A percentile compares a stretch with the other conserved stretches of the same genome.
These are phyloP conservation scores for Dione vanillae DNA, from an alignment of 2,888 invertebrate species.

Conservation along the genomic window DNA sequence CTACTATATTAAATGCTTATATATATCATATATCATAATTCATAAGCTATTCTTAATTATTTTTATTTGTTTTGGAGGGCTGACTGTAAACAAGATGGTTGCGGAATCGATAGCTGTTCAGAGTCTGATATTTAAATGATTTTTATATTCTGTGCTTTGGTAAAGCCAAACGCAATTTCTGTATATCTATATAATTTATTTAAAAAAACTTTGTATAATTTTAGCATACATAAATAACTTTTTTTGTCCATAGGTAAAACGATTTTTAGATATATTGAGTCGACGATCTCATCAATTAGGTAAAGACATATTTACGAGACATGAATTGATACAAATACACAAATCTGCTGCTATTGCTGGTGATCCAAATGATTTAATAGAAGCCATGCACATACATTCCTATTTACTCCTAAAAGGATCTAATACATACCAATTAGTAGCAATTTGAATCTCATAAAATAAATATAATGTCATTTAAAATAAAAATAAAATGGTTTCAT, in stretches of 20 bases:
- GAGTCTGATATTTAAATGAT: too few relatives aligned
- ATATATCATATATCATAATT: too few relatives aligned
- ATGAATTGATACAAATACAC: constrained; percentile 91
- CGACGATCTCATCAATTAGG: constrained; percentile 86
- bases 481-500: background rate
- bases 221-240: background rate
- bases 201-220: background rate
- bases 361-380: constrained; percentile 88
- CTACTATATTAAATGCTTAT: too few relatives aligned
- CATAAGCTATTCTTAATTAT: too few relatives aligned
- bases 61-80: too few relatives aligned
- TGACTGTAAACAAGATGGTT: too few relatives aligned
- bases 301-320: constrained; percentile 89
- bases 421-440: constrained; percentile 86
- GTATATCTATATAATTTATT: too few relatives aligned
- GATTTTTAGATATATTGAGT: constrained; percentile 88
- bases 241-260: constrained; percentile 85
- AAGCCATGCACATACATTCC: constrained; percentile 93
- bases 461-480: background rate
- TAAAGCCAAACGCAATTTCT: too few relatives aligned
- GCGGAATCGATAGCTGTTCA: too few relatives aligned
- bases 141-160: too few relatives aligned
- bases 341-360: constrained; percentile 86
- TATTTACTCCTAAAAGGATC: constrained; percentile 92
- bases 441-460: constrained; percentile 54